Conservation (phyloP, 2,888 invertebrate genomes). For the Notodonta ziczac region DNA sequence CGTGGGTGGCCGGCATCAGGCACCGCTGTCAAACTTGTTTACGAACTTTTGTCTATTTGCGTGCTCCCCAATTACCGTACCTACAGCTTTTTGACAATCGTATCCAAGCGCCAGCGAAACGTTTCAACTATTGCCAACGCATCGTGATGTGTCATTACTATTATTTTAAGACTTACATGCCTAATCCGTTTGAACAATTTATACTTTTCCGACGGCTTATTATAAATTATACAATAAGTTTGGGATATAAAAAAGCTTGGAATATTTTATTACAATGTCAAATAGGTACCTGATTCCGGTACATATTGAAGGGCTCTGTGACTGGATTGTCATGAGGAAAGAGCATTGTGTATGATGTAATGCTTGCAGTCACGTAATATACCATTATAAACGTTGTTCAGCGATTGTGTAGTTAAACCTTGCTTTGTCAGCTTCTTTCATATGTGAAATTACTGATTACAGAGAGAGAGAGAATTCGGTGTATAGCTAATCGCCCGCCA, state of each 20-base stretch:
- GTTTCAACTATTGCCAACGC: constrained; percentile 48
- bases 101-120: constrained; percentile 55
- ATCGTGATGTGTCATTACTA: constrained; percentile 27
- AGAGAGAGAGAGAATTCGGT: too few species aligned
- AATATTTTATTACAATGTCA: too few species aligned
- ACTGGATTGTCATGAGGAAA: too few species aligned
- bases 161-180: constrained; percentile 30
- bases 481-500: too few species aligned
- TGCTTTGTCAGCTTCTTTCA: too few species aligned
- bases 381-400: too few species aligned
- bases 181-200: constrained; percentile 23
- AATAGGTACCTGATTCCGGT: too few species aligned
- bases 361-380: too few species aligned
- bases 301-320: too few species aligned
- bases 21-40: constrained; percentile 75
- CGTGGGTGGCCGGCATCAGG: constrained; percentile 60
- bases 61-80: constrained; percentile 55
- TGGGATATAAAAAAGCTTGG: background rate
- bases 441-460: too few species aligned
- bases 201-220: constrained; percentile 5
- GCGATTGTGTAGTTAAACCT: too few species aligned
- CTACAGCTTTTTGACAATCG: constrained; percentile 53
- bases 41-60: constrained; percentile 68
- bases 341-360: too few species aligned
- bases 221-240: background rate